Base-by-base conservation (phyloP, 2,113 vertebrate genomes). In the Hiodon tergisus region DNA sequence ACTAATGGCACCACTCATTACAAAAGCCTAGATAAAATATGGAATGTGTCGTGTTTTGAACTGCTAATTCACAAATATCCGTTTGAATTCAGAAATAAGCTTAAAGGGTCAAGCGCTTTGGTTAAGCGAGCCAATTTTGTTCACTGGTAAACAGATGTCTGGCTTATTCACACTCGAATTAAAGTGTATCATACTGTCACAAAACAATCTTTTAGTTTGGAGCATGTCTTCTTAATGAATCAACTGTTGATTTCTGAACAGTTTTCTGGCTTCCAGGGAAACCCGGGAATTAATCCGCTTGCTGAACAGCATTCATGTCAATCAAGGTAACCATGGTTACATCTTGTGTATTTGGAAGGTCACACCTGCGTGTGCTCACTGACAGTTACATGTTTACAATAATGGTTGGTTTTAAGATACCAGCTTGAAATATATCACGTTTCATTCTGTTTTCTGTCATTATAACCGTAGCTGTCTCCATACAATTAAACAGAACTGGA, bases 401-500 rank as follows among this genome's bases (percentile, higher is more conserved):
- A 10, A 59, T 13, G 7, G 52, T 60, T 11, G 47, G 62, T 72
- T 53, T 77, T 72, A 72, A 67, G 55, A 66, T 71, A 65, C 76
- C 69, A 77, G 70, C 53, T 77, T 52, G 14, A 54, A 77, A 72
- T 52, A 71, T 66, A 9, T 58, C n/a, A 5, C n/a, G 48, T 77
- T 77, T 72, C 69, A 31, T 71, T 52, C 60, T 72, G 54, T 63
- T 67, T 72, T 67, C 47, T 67, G 69, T 77, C 78, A 78, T 76
- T 80, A 78, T 13, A 52, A n/a, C 50, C 51, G 61, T 69, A 61
- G 54, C 72, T 80, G 77, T 80, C 81, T 81, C 81, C 77, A 73
- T 82, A 75, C n/a, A 71, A 82, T 75, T 77, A 80, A 83, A 80
- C 81, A 73, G 71, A 80, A 84, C 83, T 62, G 71, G 80, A 66